A percentile compares a stretch with the other conserved stretches of the same genome.
These are phyloP conservation scores for Lepetodrilus schrolli DNA, from an alignment of 2,888 invertebrate species.

Conservation along the genomic window DNA sequence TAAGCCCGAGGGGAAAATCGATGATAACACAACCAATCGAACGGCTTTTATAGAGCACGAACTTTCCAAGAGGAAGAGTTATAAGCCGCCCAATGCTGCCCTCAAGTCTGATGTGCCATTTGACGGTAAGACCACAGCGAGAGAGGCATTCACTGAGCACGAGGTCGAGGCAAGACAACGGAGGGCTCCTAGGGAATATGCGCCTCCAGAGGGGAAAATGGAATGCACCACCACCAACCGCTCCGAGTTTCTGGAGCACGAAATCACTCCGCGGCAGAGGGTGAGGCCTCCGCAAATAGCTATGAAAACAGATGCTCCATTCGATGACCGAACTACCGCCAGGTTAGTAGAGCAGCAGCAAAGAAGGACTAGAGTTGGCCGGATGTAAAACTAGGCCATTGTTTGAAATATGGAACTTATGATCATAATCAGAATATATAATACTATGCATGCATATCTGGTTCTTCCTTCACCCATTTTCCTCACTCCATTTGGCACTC, in stretches of 20 bases:
- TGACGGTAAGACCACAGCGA: conserved; percentile 69
- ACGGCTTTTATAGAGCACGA: conserved; percentile 52
- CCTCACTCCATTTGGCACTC: too few species aligned
- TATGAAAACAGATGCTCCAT: conserved; percentile 5
- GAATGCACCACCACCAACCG: conserved; percentile 60
- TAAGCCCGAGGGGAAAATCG: conserved; percentile 42
- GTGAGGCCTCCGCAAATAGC: conserved; percentile 29
- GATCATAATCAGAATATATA: too few species aligned
- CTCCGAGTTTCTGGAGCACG: conserved; percentile 36
- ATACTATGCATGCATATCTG: too few species aligned
- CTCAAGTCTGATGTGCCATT: conserved; percentile 58
- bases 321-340: conserved; percentile 55
- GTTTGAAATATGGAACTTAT: too few species aligned
- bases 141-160: conserved; percentile 49
- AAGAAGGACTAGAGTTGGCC: too few species aligned
- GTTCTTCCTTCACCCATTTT: too few species aligned
- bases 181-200: conserved; percentile 52
- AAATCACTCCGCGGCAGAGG: conserved; percentile 29
- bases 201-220: conserved; percentile 63
- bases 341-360: conserved; percentile 54
- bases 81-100: conserved; percentile 52
- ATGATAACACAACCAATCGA: conserved; percentile 62
- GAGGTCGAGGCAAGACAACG: conserved; percentile 55
- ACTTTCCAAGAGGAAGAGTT: conserved; percentile 39
- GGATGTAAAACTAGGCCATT: too few species aligned